Conservation (phyloP, 2,113 vertebrate species). For the Myxocyprinus asiaticus region DNA sequence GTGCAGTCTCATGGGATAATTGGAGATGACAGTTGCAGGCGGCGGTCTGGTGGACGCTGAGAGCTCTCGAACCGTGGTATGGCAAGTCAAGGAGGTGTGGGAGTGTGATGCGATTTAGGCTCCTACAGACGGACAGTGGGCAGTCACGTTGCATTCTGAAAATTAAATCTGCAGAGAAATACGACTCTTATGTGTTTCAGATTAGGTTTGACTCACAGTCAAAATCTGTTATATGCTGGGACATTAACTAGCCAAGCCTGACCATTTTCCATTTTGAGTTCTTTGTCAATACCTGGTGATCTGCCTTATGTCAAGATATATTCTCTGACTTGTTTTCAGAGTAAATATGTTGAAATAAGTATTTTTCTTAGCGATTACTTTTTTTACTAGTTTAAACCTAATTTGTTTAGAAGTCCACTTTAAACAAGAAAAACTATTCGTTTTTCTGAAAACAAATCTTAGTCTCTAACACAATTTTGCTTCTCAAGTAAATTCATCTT, state of each 20-base stretch:
- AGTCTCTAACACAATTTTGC: too few species aligned
- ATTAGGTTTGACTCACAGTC: conserved; percentile 71
- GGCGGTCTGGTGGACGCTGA: conserved; percentile 62
- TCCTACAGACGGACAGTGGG: conserved; percentile 55
- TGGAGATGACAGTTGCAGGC: conserved; percentile 66
- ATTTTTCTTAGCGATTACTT: too few species aligned
- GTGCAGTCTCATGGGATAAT: conserved; percentile 68
- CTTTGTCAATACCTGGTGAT: too few species aligned
- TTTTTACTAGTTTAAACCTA: too few species aligned
- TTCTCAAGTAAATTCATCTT: too few species aligned
- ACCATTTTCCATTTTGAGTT: not conserved
- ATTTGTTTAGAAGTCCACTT: too few species aligned
- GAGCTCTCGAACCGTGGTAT: conserved; percentile 55
- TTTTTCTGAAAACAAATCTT: too few species aligned
- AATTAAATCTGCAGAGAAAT: conserved; percentile 73
- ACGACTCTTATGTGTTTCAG: conserved; percentile 64
- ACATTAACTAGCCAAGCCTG: conserved; percentile 11
- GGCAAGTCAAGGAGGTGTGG: conserved; percentile 50
- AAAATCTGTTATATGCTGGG: conserved; percentile 69
- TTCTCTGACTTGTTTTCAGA: too few species aligned
- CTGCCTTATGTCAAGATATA: too few species aligned
- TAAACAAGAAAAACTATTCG: too few species aligned
- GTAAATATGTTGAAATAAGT: too few species aligned
- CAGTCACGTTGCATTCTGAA: too few species aligned
- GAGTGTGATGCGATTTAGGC: conserved; percentile 70